Conservation (phyloP, 2,113 vertebrate species). For the Xiphorhynchus elegans region DNA sequence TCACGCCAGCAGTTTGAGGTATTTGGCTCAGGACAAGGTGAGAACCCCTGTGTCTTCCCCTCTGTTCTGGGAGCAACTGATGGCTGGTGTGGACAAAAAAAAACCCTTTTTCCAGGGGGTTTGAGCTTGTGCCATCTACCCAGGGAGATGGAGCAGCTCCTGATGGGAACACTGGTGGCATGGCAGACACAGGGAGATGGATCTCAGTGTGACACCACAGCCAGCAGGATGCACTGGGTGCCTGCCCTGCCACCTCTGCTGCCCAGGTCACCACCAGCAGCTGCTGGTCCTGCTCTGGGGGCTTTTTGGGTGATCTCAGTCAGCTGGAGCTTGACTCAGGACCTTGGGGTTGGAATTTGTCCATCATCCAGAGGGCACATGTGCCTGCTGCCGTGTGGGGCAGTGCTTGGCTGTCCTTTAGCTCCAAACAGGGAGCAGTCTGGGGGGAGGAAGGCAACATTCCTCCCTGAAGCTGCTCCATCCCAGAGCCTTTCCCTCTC, state of each 20-base stretch:
- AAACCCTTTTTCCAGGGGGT: not conserved
- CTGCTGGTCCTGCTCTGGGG: not conserved
- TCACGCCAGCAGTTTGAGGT: fast-evolving
- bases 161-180: not conserved
- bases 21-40: not conserved
- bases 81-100: not conserved
- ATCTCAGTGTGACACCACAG: not conserved
- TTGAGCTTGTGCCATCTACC: not conserved
- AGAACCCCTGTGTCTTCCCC: not conserved
- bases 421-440: fast-evolving
- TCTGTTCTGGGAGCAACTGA: fast-evolving
- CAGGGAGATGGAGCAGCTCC: not conserved
- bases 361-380: fast-evolving
- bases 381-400: not conserved
- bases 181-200: not conserved
- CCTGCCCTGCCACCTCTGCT: not conserved
- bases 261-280: not conserved
- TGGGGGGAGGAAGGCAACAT: not conserved
- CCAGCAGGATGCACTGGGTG: not conserved
- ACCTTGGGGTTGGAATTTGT: not conserved
- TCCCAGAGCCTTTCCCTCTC: not conserved
- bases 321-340: not conserved
- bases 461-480: not conserved
- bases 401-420: not conserved
- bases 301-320: no score